Base-by-base conservation (phyloP, 2,888 invertebrate genomes). In the Rhingia campestris region DNA sequence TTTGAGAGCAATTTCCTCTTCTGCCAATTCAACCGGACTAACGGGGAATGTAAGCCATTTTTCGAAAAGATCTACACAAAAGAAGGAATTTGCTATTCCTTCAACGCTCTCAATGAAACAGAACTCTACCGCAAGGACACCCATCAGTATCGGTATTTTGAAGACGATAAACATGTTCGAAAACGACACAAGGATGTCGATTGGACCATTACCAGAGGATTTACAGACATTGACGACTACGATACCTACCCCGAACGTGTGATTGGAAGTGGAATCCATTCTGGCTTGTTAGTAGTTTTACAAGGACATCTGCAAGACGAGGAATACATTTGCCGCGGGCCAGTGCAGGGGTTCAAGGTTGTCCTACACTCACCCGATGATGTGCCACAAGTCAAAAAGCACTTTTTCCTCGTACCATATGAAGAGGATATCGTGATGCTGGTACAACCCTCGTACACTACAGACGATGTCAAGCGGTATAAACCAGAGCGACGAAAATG, bases 381-480 rank as follows among this genome's bases (percentile, higher is more conserved):
- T 58, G 88, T 91, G 33, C 88, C 91, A 0, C 90, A 89, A 75
- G 89, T 90, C 3, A 87, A 94, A 0, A 94, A 94, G 84, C 94
- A 95, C 88, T 95, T 94, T 88, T 95, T 95, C 89, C 92, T 95
- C 66, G 93, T 94, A 6, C 95, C 95, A 10, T 90, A 95, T 69
- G 93, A 94, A 69, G 94, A 95, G 88, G 95, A 95, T 90, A 93
- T 95, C 0, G 93, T 95, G 2, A 94, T 95, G 0, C 94, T 94
- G 0, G 94, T 95, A 6, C 94, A 94, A 89, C 95, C 95, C 93
- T 95, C 95, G 92, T 95, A 94, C 3, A 95, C 95, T 3, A 94
- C 94, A 0, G 93, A 93, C 63, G 94, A 94, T 37, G 90, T 95
- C 4, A 92, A 91, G 86, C 92, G 93, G 61, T 95, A 95, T 85